phyloP scores from a whole-genome alignment of 2,113 vertebrate genomes.

The Chunga burmeisteri region DNA sequence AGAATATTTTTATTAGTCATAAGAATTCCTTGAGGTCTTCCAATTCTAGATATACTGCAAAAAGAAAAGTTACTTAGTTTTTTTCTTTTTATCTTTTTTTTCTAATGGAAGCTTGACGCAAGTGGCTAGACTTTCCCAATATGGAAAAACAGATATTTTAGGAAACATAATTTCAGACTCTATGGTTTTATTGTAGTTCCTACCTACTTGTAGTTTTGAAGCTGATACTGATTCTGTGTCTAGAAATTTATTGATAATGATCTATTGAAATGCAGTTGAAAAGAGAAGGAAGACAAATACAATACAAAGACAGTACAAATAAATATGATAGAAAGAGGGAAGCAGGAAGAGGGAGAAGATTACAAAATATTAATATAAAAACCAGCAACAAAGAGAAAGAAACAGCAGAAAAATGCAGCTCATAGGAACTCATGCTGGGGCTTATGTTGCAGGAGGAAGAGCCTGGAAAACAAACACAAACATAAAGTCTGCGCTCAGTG shows the following conservation, averaged over 20 bases:
- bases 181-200: neutral
- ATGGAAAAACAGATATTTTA: neutral
- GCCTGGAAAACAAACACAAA: slow-evolving; percentile 68
- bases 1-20: neutral
- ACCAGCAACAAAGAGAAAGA: neutral
- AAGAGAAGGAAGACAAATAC: neutral
- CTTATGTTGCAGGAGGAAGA: slow-evolving; percentile 48
- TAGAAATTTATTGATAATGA: neutral
- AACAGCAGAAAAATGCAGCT: neutral
- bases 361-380: neutral
- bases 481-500: slow-evolving; percentile 66
- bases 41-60: neutral
- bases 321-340: neutral
- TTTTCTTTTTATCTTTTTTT: rapidly evolving
- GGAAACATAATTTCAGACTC: neutral
- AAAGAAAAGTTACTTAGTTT: neutral
- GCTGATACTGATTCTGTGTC: rapidly evolving
- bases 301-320: neutral
- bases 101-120: neutral
- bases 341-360: neutral
- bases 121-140: neutral
- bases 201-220: neutral
- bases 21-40: neutral
- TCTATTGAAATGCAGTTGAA: neutral
- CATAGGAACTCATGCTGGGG: neutral